Conservation (phyloP, 2,113 vertebrate species). For the Poeciliopsis turrubarensis region DNA sequence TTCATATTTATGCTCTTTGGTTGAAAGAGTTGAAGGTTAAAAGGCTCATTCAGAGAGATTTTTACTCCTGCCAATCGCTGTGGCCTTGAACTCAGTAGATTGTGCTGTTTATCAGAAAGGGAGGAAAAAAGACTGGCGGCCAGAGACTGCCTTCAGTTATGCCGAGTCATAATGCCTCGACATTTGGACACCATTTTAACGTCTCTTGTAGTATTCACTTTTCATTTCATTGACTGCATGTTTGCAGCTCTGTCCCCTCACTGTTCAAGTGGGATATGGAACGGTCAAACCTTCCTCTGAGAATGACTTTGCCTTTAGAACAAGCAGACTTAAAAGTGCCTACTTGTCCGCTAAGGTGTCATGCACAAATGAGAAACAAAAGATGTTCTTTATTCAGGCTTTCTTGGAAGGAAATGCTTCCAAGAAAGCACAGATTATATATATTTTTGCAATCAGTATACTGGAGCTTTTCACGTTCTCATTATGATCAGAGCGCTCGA, state of each 20-base stretch:
- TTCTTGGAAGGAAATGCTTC: constrained; percentile 13
- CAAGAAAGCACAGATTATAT: not conserved
- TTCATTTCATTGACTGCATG: constrained; percentile 22
- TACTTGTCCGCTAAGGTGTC: constrained; percentile 36
- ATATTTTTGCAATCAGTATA: constrained; percentile 27
- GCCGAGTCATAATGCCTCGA: constrained; percentile 30
- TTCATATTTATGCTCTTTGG: not conserved
- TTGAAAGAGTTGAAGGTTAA: not conserved
- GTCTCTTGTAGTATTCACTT: constrained; percentile 40
- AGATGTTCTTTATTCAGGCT: constrained; percentile 45
- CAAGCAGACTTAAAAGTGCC: constrained; percentile 37
- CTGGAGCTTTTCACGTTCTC: constrained; percentile 31
- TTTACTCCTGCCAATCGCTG: constrained; percentile 32
- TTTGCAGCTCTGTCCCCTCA: constrained; percentile 23
- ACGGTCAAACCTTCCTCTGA: constrained; percentile 40
- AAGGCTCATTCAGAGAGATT: constrained; percentile 29
- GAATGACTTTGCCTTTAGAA: constrained; percentile 44
- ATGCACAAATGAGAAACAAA: constrained; percentile 16
- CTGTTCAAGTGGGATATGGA: constrained; percentile 38
- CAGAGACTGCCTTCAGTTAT: constrained; percentile 10
- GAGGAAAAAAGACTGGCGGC: not conserved
- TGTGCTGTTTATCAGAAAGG: constrained; percentile 30
- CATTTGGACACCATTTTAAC: constrained; percentile 41
- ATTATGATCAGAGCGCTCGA: constrained; percentile 35
- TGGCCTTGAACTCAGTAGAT: constrained; percentile 55